phyloP scores from a whole-genome alignment of 1,140 invertebrate species.

The Anastatus disparis region DNA sequence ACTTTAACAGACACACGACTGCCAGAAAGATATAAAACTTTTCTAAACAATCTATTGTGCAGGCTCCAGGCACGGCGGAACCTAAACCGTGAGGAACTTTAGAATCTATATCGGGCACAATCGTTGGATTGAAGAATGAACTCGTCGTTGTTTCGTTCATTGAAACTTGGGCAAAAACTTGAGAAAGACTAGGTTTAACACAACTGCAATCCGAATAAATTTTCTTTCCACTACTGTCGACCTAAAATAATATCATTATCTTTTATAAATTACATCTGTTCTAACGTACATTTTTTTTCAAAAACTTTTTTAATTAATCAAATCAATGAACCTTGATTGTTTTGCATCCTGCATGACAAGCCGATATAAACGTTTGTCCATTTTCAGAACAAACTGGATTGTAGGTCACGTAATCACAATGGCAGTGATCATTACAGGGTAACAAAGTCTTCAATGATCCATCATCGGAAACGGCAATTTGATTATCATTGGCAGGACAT shows the following conservation, averaged over 20 bases:
- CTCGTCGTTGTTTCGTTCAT: background rate
- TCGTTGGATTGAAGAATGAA: background rate
- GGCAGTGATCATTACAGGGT: constrained; percentile 73
- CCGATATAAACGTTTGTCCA: constrained; percentile 74
- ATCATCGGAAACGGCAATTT: constrained; percentile 63
- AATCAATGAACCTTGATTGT: constrained; percentile 51
- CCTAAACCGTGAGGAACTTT: constrained; percentile 52
- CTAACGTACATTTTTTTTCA: too few species aligned
- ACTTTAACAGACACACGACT: constrained; percentile 75
- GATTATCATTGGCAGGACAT: constrained; percentile 72
- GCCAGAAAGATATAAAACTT: constrained; percentile 76
- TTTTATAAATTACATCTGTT: background rate
- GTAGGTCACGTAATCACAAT: constrained; percentile 76
- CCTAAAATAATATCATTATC: constrained; percentile 35
- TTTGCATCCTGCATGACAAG: constrained; percentile 77
- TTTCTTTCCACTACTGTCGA: constrained; percentile 50
- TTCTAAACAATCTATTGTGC: constrained; percentile 73
- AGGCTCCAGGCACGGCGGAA: constrained; percentile 71
- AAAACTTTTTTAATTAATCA: background rate
- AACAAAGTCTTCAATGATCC: constrained; percentile 64
- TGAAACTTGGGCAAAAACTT: background rate
- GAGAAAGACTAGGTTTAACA: constrained; percentile 48
- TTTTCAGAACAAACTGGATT: constrained; percentile 75
- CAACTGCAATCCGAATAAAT: constrained; percentile 70
- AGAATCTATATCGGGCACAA: background rate